phyloP scores from a whole-genome alignment of 2,888 invertebrate species.

The Cryptocheilus praepositus region DNA sequence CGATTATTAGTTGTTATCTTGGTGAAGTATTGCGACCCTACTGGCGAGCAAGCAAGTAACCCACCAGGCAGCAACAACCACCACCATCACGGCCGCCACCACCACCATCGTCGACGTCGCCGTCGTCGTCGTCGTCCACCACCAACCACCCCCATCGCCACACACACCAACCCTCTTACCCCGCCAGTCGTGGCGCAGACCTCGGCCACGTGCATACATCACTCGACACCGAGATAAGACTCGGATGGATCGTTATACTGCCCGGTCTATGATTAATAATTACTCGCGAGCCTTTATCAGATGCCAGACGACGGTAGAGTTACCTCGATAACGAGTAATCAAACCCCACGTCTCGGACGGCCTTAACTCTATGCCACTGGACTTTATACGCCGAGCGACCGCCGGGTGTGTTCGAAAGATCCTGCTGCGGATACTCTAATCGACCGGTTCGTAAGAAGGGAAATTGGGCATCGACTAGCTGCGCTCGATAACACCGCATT shows the following conservation, averaged over 20 bases:
- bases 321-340: conserved; percentile 72
- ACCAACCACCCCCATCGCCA: conserved; percentile 28
- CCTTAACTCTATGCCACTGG: conserved; percentile 31
- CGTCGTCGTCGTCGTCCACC: conserved; percentile 10
- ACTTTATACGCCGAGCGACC: conserved; percentile 5
- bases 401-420: conserved; percentile 9
- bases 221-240: conserved; percentile 71
- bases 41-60: conserved; percentile 39
- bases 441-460: too few relatives aligned
- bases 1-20: conserved; percentile 71
- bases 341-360: conserved; percentile 56
- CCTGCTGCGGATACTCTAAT: background rate
- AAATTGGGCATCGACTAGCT: too few relatives aligned
- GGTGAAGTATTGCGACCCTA: conserved; percentile 66
- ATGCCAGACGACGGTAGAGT: conserved; percentile 69
- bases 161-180: conserved; percentile 35
- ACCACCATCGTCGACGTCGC: conserved; percentile 15
- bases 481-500: too few relatives aligned
- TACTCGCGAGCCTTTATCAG: conserved; percentile 71
- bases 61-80: conserved; percentile 47
- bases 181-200: conserved; percentile 35
- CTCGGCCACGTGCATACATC: conserved; percentile 66
- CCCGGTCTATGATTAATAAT: conserved; percentile 73
- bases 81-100: conserved; percentile 1
- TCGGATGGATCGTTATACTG: conserved; percentile 71